Base-by-base conservation (phyloP, 92 coral and sea anemone genomes). In the Zoanthus gigantus region DNA sequence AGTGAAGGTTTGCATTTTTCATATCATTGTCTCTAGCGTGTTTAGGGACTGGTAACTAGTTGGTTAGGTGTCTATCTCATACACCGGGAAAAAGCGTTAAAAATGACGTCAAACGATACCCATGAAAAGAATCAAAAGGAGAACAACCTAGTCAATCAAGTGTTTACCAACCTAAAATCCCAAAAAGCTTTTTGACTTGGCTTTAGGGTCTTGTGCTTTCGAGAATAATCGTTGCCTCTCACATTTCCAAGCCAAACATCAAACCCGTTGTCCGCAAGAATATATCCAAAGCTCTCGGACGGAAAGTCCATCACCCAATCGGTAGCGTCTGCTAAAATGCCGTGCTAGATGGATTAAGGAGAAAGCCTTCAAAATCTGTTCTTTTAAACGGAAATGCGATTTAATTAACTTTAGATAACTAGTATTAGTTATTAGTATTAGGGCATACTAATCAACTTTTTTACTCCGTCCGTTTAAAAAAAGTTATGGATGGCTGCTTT, bases 201-300 rank as follows among this genome's bases (percentile, higher is more conserved):
- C 8, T 92, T 85, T 74, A 94, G 78, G 66, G 66, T 79, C 66
- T 77, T 87, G 50, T 97, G 94, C 10, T 84, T 86, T 81, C 94
- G 90, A 1, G 99, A 92, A 91, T 97, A 97, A 60, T 91, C 87
- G 68, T 97, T 97, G 12, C 99, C 99, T 42, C 99, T 96, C 60
- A 84, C 65, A 95, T 97, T 97, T 4, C 99, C 99, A 17, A 97
- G 93, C 99, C 99, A 97, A 10, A 97, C 99, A 69, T 97, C 99
- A 63, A 90, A 95, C 28, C 99, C 99, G n/a, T 76, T 71, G 85
- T 97, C 99, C 4, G 99, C 99, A 57, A 97, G 88, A 61, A 97
- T 92, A 88, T 93, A 97, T 9, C 98, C 97, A 46, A 97, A 86
- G 63, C 98, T 94, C 77, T 93, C 71, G 69, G 90, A 76, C 72